Percentiles rank a stretch among this genome's conserved stretches.
Evolutionary conservation across 2,888 invertebrate genomes (phyloP).

Genomic region (Seira sanloemensis): DNA sequence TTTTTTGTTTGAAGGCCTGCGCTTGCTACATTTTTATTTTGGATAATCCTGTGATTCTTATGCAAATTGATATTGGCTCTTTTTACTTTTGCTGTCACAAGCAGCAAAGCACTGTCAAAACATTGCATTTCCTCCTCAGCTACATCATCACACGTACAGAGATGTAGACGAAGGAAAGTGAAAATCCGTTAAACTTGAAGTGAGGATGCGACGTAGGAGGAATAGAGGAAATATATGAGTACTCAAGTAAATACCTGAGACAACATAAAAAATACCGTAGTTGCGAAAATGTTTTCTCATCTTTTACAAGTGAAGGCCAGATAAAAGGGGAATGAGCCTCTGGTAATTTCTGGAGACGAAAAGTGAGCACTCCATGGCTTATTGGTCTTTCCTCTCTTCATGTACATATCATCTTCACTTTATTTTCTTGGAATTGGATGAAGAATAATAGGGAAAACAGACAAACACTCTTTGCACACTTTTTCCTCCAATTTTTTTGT

Average conservation of each 20-base stretch:
- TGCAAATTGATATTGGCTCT: conserved; percentile 62
- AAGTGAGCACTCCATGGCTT: neutral
- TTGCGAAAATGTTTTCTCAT: neutral
- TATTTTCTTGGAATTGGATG: neutral
- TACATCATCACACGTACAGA: no score
- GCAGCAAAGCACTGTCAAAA: conserved; percentile 14
- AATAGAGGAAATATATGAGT: neutral
- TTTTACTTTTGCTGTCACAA: conserved; percentile 29
- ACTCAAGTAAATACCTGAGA: neutral
- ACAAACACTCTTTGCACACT: neutral
- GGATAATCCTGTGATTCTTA: conserved; percentile 61
- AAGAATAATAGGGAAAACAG: neutral
- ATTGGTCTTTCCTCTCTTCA: neutral
- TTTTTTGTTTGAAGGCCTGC: neutral
- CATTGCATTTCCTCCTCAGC: no score
- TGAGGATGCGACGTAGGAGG: neutral
- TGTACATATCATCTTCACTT: neutral
- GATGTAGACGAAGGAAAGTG: no score
- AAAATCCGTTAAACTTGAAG: neutral
- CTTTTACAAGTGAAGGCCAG: neutral
- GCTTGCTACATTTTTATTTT: neutral
- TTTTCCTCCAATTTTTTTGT: no score
- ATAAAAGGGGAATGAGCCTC: neutral
- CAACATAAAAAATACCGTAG: neutral
- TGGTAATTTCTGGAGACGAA: neutral